Conservation (phyloP, 1,140 invertebrate species). For the Cephus cinctus region DNA sequence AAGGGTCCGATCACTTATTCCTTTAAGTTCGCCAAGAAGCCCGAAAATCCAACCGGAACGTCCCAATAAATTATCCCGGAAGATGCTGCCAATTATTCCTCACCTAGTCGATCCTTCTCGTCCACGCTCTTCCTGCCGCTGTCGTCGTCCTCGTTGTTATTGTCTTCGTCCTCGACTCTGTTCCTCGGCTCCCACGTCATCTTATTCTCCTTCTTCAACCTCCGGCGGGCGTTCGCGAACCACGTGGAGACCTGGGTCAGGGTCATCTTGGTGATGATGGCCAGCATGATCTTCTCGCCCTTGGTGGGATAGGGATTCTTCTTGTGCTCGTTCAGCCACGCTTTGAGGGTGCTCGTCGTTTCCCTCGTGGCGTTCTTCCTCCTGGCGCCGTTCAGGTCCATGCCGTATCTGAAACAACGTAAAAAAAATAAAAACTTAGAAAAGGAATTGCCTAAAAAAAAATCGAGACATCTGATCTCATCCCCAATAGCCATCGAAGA, state of each 20-base stretch:
- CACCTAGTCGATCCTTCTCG: constrained; percentile 78
- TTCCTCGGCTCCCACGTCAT: constrained; percentile 97
- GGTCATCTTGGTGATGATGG: constrained; percentile 99
- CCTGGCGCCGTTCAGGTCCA: constrained; percentile 86
- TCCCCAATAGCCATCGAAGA: too few relatives aligned
- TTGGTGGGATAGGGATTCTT: constrained; percentile 99
- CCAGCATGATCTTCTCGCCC: constrained; percentile 98
- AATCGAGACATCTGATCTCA: too few relatives aligned
- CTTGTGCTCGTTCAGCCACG: constrained; percentile 97
- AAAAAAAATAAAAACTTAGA: constrained; percentile 23
- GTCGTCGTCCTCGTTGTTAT: constrained; percentile 80
- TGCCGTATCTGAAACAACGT: constrained; percentile 74
- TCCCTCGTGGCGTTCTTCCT: constrained; percentile 97
- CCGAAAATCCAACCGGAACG: too few relatives aligned
- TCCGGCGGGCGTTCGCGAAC: constrained; percentile 95
- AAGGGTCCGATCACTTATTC: too few relatives aligned
- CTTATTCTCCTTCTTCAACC: constrained; percentile 99
- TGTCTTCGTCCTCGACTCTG: constrained; percentile 86
- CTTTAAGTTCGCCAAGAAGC: too few relatives aligned
- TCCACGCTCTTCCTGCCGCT: constrained; percentile 77
- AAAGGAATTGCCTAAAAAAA: constrained; percentile 4
- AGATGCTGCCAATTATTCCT: constrained; percentile 29
- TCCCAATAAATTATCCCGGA: background rate
- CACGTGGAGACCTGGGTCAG: constrained; percentile 98
- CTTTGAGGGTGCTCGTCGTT: constrained; percentile 94